These are phyloP conservation scores for Drosophila truncata DNA, from an alignment of 1,140 invertebrate species.

Conservation along the genomic window DNA sequence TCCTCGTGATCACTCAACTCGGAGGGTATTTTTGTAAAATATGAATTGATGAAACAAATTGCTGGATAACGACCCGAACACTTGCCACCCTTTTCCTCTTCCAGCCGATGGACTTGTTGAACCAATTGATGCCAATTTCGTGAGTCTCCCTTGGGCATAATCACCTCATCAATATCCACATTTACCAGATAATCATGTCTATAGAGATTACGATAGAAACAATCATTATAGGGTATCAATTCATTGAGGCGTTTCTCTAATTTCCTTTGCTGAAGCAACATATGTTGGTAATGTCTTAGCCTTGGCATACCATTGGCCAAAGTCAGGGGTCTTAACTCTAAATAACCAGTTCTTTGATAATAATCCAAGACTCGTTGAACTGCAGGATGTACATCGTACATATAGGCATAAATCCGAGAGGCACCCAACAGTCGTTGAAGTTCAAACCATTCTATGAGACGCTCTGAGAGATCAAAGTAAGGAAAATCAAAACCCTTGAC, in stretches of 20 bases:
- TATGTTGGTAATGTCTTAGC: constrained; percentile 89
- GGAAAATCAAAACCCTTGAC: constrained; percentile 97
- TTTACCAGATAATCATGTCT: constrained; percentile 91
- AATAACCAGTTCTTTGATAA: constrained; percentile 67
- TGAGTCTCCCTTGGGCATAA: constrained; percentile 86
- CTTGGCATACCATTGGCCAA: constrained; percentile 91
- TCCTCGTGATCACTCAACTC: constrained; percentile 62
- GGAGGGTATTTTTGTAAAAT: constrained; percentile 54
- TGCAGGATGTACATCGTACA: constrained; percentile 95
- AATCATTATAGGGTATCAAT: constrained; percentile 94
- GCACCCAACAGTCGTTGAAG: constrained; percentile 94
- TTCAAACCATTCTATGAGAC: constrained; percentile 97
- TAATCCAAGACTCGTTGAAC: constrained; percentile 92
- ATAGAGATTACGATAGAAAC: constrained; percentile 92
- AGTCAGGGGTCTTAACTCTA: constrained; percentile 90
- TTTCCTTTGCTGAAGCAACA: constrained; percentile 87
- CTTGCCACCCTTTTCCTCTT: background rate
- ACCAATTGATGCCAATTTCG: constrained; percentile 86
- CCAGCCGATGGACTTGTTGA: background rate
- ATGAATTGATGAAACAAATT: constrained; percentile 63
- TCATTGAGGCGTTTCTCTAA: constrained; percentile 89
- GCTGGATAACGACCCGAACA: constrained; percentile 39
- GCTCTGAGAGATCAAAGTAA: constrained; percentile 94
- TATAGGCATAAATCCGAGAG: constrained; percentile 95
- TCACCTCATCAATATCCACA: constrained; percentile 92